Percentiles rank a stretch among this genome's conserved stretches.
Conservation (phyloP, 2,113 vertebrate species). For the Pycnonotus jocosus region DNA sequence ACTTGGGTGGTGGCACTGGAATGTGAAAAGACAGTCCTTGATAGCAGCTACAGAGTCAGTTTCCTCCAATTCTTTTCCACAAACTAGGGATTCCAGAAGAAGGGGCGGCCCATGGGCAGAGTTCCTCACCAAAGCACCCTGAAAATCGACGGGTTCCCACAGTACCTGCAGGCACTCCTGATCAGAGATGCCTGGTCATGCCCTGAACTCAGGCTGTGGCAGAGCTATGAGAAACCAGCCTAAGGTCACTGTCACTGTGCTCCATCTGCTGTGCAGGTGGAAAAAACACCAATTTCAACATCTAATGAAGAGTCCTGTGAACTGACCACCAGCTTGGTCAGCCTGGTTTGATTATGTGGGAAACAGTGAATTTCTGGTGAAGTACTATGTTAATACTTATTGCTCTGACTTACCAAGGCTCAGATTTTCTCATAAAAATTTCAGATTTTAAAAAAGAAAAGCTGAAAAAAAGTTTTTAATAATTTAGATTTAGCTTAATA, state of each 20-base stretch:
- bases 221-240: not conserved
- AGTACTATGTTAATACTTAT: not conserved
- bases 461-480: not conserved
- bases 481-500: not conserved
- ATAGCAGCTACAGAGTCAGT: not conserved
- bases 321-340: not conserved
- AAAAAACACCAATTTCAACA: not conserved
- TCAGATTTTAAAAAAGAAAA: not conserved
- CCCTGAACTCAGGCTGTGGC: not conserved
- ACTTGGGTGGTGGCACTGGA: not conserved
- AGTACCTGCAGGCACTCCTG: not conserved
- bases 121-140: not conserved
- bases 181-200: not conserved
- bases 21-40: not conserved
- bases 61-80: not conserved
- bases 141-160: rapidly evolving
- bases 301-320: not conserved
- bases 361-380: not conserved
- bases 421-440: not conserved
- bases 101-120: not conserved
- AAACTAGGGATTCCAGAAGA: not conserved
- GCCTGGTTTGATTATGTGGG: not conserved
- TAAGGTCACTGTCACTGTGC: not conserved
- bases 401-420: not conserved
- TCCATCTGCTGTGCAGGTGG: not conserved